A percentile compares a stretch with the other conserved stretches of the same genome.
Conservation (phyloP, 2,113 vertebrate species). For the Chloebia gouldiae region DNA sequence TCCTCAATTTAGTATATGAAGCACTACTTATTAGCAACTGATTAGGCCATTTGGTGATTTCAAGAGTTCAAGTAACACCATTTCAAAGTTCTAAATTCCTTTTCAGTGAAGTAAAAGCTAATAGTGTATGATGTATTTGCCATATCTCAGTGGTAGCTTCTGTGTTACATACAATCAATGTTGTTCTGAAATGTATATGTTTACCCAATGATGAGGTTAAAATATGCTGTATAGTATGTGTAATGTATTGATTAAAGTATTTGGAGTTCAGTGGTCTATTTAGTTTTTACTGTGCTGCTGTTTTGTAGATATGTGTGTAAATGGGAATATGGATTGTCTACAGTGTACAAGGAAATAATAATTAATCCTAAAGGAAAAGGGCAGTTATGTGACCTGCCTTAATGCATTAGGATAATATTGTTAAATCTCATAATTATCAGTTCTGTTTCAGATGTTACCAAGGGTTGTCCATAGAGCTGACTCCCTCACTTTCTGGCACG, state of each 20-base stretch:
- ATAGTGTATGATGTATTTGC: conserved; percentile 65
- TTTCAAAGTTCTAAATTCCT: conserved; percentile 51
- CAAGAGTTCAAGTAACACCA: conserved; percentile 22
- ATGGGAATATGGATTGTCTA: conserved; percentile 40
- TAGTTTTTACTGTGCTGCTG: conserved; percentile 58
- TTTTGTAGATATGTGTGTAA: conserved; percentile 57
- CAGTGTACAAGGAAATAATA: conserved; percentile 57
- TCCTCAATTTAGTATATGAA: neutral
- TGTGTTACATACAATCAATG: conserved; percentile 54
- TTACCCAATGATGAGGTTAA: conserved; percentile 52
- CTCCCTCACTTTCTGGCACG: neutral
- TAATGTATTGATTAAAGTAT: conserved; percentile 61
- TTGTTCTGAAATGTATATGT: conserved; percentile 64
- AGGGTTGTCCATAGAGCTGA: neutral
- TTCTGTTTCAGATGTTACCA: conserved; percentile 1
- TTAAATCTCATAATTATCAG: neutral
- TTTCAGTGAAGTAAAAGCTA: conserved; percentile 66
- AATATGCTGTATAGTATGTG: conserved; percentile 64
- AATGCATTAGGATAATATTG: conserved; percentile 37
- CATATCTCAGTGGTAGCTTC: conserved; percentile 65
- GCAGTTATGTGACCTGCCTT: conserved; percentile 72
- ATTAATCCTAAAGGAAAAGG: conserved; percentile 79
- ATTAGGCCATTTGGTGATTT: neutral
- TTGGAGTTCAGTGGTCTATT: conserved; percentile 63
- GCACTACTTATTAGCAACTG: neutral